Conservation (phyloP, 2,888 invertebrate genomes). For the Spodoptera exigua region DNA sequence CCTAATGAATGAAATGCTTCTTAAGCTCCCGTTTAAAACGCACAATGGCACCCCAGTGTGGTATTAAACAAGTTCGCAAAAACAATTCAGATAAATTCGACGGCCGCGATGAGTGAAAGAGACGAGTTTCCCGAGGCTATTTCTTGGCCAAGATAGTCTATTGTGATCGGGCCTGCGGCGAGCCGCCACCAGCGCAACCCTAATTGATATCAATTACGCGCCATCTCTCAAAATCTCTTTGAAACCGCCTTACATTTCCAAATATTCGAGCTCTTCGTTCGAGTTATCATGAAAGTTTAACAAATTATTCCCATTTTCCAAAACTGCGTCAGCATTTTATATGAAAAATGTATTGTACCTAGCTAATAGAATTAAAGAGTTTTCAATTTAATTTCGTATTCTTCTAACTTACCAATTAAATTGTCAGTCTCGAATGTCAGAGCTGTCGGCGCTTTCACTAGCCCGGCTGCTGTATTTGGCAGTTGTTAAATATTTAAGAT, state of each 20-base stretch:
- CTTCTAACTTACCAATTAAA: slow-evolving; percentile 31
- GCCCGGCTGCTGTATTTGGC: slow-evolving; percentile 8
- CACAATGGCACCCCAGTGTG: slow-evolving; percentile 59
- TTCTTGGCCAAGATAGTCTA: slow-evolving; percentile 71
- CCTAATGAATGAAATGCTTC: slow-evolving; percentile 38
- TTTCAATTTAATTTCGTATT: slow-evolving; percentile 38
- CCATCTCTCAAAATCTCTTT: slow-evolving; percentile 76
- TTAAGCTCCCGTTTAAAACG: slow-evolving; percentile 56
- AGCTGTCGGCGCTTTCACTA: slow-evolving; percentile 5
- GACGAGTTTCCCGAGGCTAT: slow-evolving; percentile 59
- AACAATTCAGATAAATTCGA: slow-evolving; percentile 70
- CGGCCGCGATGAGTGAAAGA: slow-evolving; percentile 68
- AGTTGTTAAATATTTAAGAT: slow-evolving; percentile 15
- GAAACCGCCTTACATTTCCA: slow-evolving; percentile 67
- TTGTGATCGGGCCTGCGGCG: slow-evolving; percentile 71
- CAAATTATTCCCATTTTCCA: slow-evolving; percentile 52
- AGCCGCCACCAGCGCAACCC: slow-evolving; percentile 69
- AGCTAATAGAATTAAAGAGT: slow-evolving; percentile 38
- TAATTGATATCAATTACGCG: slow-evolving; percentile 85
- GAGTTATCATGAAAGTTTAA: slow-evolving; percentile 66
- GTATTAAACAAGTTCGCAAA: slow-evolving; percentile 51
- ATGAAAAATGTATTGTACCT: slow-evolving; percentile 25
- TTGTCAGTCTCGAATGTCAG: slow-evolving; percentile 27
- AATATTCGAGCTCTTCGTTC: slow-evolving; percentile 65
- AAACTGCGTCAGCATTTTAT: slow-evolving; percentile 50